Evolutionary conservation across 2,113 vertebrate genomes (phyloP).

Genomic region (Tachuris rubrigastra): DNA sequence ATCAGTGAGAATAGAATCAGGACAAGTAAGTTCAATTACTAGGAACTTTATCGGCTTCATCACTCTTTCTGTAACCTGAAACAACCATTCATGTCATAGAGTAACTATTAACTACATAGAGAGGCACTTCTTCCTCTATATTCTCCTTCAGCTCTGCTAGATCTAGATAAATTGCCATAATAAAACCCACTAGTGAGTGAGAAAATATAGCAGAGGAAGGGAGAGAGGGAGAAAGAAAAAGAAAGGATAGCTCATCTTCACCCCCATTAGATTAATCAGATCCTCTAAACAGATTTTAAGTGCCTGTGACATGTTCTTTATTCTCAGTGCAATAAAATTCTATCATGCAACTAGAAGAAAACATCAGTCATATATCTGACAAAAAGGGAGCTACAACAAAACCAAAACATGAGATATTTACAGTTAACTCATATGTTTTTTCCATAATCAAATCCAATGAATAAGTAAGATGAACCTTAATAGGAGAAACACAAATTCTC

Average conservation of each 20-base stretch:
- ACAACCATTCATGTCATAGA: background rate
- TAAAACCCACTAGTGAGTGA: background rate
- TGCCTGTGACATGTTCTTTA: background rate
- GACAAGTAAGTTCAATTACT: constrained; percentile 7
- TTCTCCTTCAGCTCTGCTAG: background rate
- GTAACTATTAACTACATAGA: background rate
- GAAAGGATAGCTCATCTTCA: background rate
- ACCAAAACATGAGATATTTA: background rate
- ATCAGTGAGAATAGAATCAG: background rate
- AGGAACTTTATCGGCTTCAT: background rate
- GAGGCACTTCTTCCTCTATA: background rate
- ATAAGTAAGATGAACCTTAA: background rate
- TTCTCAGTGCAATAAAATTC: constrained; percentile 15
- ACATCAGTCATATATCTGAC: background rate
- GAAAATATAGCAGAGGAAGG: background rate
- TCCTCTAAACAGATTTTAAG: constrained; percentile 52
- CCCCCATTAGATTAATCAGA: constrained; percentile 12
- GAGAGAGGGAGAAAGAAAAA: background rate
- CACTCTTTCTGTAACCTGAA: constrained; percentile 10
- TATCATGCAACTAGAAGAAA: background rate
- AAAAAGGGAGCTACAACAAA: background rate
- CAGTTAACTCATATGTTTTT: background rate
- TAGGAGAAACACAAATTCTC: background rate
- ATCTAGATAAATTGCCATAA: constrained; percentile 12
- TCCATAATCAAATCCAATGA: background rate